A percentile compares a stretch with the other conserved stretches of the same genome.
Evolutionary conservation across 2,888 invertebrate genomes (phyloP).

Genomic region (Spodoptera picta): DNA sequence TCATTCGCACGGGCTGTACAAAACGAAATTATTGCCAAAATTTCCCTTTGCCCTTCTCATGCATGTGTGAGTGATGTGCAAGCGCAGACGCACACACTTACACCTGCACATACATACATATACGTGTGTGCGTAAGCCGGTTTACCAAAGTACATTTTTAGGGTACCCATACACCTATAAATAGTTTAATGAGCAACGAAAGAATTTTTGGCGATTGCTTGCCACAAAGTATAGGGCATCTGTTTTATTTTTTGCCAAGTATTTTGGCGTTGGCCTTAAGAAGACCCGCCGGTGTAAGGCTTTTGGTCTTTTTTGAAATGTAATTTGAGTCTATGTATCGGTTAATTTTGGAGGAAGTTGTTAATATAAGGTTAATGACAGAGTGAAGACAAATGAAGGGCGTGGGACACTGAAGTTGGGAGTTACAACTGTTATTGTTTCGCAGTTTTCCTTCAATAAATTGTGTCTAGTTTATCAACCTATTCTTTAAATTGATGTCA

Average conservation of each 20-base stretch:
- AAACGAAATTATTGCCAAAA: slow-evolving; percentile 83
- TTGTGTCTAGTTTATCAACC: too few relatives aligned
- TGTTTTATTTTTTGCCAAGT: slow-evolving; percentile 36
- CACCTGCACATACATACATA: slow-evolving; percentile 17
- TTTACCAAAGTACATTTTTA: slow-evolving; percentile 78
- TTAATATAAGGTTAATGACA: slow-evolving; percentile 16
- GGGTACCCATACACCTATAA: slow-evolving; percentile 75
- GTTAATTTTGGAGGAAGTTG: slow-evolving; percentile 21
- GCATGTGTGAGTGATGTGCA: slow-evolving; percentile 66
- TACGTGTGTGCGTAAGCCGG: slow-evolving; percentile 75
- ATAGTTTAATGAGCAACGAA: slow-evolving; percentile 69
- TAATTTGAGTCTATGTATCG: slow-evolving; percentile 44
- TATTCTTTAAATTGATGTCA: too few relatives aligned
- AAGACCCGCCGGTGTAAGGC: slow-evolving; percentile 23
- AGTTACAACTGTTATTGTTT: too few relatives aligned
- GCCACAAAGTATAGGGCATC: slow-evolving; percentile 44
- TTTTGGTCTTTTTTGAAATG: slow-evolving; percentile 30
- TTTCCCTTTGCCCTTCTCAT: slow-evolving; percentile 83
- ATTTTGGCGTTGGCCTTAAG: slow-evolving; percentile 30
- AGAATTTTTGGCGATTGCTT: slow-evolving; percentile 63
- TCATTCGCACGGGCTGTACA: slow-evolving; percentile 47
- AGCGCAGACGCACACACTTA: slow-evolving; percentile 53
- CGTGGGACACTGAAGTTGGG: background rate
- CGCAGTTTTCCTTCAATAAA: too few relatives aligned
- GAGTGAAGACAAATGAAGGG: slow-evolving; percentile 3